A percentile compares a stretch with the other conserved stretches of the same genome.
These are phyloP conservation scores for Cynopterus sphinx DNA, from an alignment of 2,797 vertebrate genomes.

Conservation along the genomic window DNA sequence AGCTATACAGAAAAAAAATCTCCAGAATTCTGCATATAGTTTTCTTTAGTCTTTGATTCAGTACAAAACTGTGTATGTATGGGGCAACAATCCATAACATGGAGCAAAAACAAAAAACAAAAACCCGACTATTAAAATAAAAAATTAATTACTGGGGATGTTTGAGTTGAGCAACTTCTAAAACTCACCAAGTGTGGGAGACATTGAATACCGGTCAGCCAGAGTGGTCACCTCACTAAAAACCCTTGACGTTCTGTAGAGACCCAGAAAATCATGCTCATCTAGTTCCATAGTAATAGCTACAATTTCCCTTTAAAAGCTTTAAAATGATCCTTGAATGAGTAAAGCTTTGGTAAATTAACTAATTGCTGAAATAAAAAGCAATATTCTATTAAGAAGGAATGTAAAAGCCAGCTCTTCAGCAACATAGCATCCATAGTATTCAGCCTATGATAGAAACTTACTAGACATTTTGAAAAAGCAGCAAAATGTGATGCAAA, in stretches of 20 bases:
- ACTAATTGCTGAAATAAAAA: neutral
- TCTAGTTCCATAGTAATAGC: neutral
- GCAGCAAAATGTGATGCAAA: neutral
- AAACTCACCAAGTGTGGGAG: neutral
- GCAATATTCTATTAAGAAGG: neutral
- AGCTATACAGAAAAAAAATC: neutral
- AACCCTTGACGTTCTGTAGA: neutral
- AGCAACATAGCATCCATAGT: neutral
- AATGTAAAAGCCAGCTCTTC: neutral
- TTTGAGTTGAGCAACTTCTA: neutral
- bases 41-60: neutral
- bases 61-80: neutral
- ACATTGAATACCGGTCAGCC: neutral
- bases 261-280: neutral
- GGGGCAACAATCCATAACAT: neutral
- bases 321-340: neutral
- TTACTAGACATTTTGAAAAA: neutral
- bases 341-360: neutral
- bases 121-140: neutral
- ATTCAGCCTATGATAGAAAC: neutral
- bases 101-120: neutral
- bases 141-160: neutral
- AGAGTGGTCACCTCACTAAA: neutral
- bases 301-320: neutral
- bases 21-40: neutral